phyloP scores from a whole-genome alignment of 2,113 vertebrate genomes.

The Calypte anna region DNA sequence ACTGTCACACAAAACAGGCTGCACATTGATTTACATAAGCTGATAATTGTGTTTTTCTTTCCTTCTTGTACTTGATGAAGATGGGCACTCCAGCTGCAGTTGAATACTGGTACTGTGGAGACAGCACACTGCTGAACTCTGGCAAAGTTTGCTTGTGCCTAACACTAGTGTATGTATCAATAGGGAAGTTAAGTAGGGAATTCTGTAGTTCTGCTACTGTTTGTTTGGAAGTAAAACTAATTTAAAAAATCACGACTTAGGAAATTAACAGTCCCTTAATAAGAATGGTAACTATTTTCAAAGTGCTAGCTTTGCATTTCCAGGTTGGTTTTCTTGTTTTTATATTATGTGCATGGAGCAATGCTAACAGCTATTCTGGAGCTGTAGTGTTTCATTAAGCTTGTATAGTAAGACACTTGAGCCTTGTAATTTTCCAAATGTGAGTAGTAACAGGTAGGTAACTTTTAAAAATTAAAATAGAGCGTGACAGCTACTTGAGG shows the following conservation, averaged over 20 bases:
- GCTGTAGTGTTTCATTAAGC: background rate
- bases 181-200: background rate
- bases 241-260: background rate
- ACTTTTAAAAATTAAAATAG: background rate
- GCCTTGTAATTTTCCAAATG: background rate
- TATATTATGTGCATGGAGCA: background rate
- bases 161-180: background rate
- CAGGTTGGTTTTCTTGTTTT: background rate
- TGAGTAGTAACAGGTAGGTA: background rate
- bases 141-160: background rate
- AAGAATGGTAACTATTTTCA: background rate
- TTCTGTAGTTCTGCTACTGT: background rate
- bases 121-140: background rate
- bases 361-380: background rate
- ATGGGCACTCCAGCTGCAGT: background rate
- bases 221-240: background rate
- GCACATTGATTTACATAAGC: background rate
- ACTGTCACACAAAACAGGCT: background rate
- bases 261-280: background rate
- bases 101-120: background rate
- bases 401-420: background rate
- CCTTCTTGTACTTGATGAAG: conserved; percentile 7
- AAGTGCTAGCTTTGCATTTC: background rate
- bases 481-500: background rate
- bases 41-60: conserved; percentile 19